Base-by-base conservation (phyloP, 2,888 invertebrate species). In the Chrysina gloriosa region DNA sequence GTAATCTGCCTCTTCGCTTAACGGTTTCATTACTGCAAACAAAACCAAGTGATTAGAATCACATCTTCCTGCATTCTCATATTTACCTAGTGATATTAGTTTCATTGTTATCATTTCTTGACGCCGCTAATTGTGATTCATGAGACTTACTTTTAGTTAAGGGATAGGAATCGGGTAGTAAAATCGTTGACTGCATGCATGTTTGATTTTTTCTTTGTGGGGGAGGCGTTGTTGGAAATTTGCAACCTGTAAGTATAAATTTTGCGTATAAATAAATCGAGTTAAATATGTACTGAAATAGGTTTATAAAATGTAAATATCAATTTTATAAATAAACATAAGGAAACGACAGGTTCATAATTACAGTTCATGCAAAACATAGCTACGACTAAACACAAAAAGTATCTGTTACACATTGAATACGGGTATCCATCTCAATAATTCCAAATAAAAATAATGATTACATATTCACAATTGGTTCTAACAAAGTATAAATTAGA, bases 101-200 rank as follows among this genome's bases (percentile, higher is more conserved):
- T 79, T 84, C 84, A 39, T 82, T 83, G 75, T 84, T 84, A 75
- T 89, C 89, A 70, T 87, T 85, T 77, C 87, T 85, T 79, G 88
- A 88, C 61, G 89, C 91, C 11, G 90, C 92, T 70, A 95, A 86
- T 82, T 96, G 95, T 9, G 94, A 95, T 84, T 96, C 96, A 83
- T 96, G 95, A 45, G 96, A 96, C 79, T 94, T 92, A 71, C 96
- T 96, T 84, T 96, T 95, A 69, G 92, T 94, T 74, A 96, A 86
- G 7, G 93, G 90, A 78, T 83, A 88, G 58, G 82, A 82, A 71
- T 86, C 88, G 14, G 87, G 85, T 74, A 85, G 79, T 65, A 86
- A 80, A 61, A 78, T 81, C 2, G 78, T 65, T 52, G 74, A 70
- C 25, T 78, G 77, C 66, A 80, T 78, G 31, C 79, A 82, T 11